These are phyloP conservation scores for Yponomeuta malinellus DNA, from an alignment of 2,888 invertebrate species.

Conservation along the genomic window DNA sequence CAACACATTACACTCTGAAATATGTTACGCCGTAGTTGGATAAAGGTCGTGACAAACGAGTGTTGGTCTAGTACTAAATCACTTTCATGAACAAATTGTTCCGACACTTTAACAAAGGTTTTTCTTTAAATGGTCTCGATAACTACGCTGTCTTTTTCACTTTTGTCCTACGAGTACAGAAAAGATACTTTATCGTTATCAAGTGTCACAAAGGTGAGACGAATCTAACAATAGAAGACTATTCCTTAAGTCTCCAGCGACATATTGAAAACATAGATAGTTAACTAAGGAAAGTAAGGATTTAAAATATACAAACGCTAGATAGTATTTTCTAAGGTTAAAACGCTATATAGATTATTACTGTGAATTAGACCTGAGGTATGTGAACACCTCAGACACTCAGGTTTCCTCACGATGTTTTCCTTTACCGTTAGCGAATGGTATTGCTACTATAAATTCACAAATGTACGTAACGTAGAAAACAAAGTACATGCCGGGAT, in stretches of 20 bases:
- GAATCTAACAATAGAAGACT: neutral
- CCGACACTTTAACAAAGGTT: neutral
- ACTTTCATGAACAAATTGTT: neutral
- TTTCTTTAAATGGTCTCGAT: neutral
- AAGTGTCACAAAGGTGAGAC: neutral
- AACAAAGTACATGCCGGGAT: too few relatives aligned
- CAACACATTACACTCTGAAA: too few relatives aligned
- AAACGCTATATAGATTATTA: too few relatives aligned
- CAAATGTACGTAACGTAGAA: too few relatives aligned
- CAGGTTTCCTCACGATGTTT: too few relatives aligned
- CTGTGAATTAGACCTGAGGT: too few relatives aligned
- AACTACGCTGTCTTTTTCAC: neutral
- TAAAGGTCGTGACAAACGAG: neutral
- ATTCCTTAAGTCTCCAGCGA: neutral
- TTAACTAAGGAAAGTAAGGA: neutral
- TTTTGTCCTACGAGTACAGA: neutral
- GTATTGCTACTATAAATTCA: too few relatives aligned
- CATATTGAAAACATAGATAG: neutral
- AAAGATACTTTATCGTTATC: neutral
- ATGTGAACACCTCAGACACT: too few relatives aligned
- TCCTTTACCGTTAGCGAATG: too few relatives aligned
- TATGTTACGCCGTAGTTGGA: too few relatives aligned
- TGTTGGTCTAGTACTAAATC: neutral
- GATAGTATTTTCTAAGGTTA: too few relatives aligned
- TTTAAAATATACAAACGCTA: too few relatives aligned